Base-by-base conservation (phyloP, 2,888 invertebrate genomes). In the Ormyrus pomaceus region DNA sequence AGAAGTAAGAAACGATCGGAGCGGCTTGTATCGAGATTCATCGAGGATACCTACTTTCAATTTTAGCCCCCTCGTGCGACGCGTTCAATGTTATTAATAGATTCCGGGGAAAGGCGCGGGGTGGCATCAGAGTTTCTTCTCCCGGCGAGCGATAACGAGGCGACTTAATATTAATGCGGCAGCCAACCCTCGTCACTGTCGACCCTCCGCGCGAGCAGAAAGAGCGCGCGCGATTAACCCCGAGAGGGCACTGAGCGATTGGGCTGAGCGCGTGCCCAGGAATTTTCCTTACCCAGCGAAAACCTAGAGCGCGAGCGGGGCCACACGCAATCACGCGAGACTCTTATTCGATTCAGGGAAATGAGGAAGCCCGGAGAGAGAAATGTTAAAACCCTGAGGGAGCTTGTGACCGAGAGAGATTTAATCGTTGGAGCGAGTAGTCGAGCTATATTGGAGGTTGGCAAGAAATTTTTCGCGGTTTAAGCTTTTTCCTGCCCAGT, bases 301-400 rank as follows among this genome's bases (percentile, higher is more conserved):
- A 65, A 61, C 74, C 55, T 71, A 81, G 75, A 82, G 8, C 11
- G 19, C 9, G 51, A 45, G 8, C n/a, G 19, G 34, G 34, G 34
- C 34, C 9, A 8, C 87, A 86, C 85, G 85, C 85, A 84, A 87
- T 87, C 87, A 87, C 84, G 84, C 85, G 83, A 86, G 83, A 83
- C 78, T 80, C 84, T 84, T 86, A 84, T 85, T 83, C 55, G 7
- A 11, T 70, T 59, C n/a, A 34, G 50, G 2, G 13, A 69, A 45
- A 19, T 46, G 56, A 7, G 34, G 11, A 34, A 34, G 34, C 34
- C 34, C 3, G 13, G 6, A 55, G 34, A 6, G 55, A 11, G 8
- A 34, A 34, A 34, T 34, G 61, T 64, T 64, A 65, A 11, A 48
- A 4, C 34, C 6, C 8, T 34, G 51, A 8, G 9, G 53, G 68